Base-by-base conservation (phyloP, 2,888 invertebrate species). In the Polydesmus complanatus region DNA sequence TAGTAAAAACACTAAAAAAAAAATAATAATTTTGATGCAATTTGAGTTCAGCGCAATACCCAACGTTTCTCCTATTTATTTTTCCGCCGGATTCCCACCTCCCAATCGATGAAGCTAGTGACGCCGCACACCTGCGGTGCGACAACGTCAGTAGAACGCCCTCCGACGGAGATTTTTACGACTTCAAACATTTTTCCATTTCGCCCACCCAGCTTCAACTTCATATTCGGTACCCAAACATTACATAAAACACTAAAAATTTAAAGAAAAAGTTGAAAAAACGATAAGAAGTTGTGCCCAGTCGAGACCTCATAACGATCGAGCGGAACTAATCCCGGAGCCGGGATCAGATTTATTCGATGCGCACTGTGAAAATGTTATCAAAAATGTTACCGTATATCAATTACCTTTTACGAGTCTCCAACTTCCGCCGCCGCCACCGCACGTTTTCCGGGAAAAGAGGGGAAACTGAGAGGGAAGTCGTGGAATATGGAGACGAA, bases 101-200 rank as follows among this genome's bases (percentile, higher is more conserved):
- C n/a, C n/a, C n/a, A n/a, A 37, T 37, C 37, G 37, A 8, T 22
- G 51, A 51, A n/a, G n/a, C n/a, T n/a, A 51, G 51, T 58, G 26
- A 54, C 58, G 58, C 50, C 58, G 58, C 27, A 23, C 26, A 37
- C 58, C 58, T 47, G 19, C 47, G 50, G 58, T 21, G 58, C 25
- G 50, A 51, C 54, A 54, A 25, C 18, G 54, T 21, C 22, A 22
- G 25, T 51, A 26, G 58, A 58, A 58, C 58, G 58, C 58, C 58
- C 58, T 51, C 58, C 58, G 26, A 58, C 49, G 58, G 58, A 23
- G 58, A 50, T 50, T 58, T 58, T 58, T 58, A 58, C 27, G 58
- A 58, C 23, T 56, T 56, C n/a, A 11, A 54, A 11, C 51, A 22
- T 48, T 37, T 56, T 47, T 37, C 26, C 26, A 54, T 25, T 54